Percentiles rank a stretch among this genome's conserved stretches.
Conservation (phyloP, 2,113 vertebrate species). For the Ursus arctos region DNA sequence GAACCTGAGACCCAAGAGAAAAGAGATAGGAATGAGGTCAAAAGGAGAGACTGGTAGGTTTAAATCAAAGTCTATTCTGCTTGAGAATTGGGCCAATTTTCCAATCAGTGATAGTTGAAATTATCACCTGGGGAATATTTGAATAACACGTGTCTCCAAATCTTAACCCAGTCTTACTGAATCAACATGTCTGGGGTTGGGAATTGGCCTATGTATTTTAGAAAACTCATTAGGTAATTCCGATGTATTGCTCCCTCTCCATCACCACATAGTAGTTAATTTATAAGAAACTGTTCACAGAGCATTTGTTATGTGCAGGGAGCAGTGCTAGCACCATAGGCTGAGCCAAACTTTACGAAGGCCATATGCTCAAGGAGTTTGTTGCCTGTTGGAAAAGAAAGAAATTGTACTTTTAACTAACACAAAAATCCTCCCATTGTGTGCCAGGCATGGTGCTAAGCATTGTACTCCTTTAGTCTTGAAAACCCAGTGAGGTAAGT, state of each 20-base stretch:
- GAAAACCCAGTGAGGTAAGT: not conserved
- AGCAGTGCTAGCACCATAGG: not conserved
- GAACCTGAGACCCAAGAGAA: not conserved
- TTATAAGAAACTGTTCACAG: not conserved
- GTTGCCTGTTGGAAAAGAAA: not conserved
- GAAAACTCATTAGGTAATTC: not conserved
- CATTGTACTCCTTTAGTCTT: not conserved
- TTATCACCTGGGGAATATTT: not conserved
- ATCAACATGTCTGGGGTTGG: not conserved
- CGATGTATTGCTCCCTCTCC: not conserved
- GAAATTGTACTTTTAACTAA: not conserved
- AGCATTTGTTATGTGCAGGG: not conserved
- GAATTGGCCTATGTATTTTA: not conserved
- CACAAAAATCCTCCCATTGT: not conserved
- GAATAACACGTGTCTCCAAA: not conserved
- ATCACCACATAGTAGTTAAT: not conserved
- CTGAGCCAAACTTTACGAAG: not conserved
- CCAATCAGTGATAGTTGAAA: not conserved
- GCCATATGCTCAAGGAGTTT: not conserved
- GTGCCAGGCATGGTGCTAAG: not conserved
- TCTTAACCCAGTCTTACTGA: not conserved
- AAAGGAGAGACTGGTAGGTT: not conserved
- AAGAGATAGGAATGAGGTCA: not conserved
- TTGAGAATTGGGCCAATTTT: not conserved
- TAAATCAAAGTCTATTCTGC: not conserved